Conservation (phyloP, 2,797 vertebrate genomes). For the Stomatorhinus walkeri region DNA sequence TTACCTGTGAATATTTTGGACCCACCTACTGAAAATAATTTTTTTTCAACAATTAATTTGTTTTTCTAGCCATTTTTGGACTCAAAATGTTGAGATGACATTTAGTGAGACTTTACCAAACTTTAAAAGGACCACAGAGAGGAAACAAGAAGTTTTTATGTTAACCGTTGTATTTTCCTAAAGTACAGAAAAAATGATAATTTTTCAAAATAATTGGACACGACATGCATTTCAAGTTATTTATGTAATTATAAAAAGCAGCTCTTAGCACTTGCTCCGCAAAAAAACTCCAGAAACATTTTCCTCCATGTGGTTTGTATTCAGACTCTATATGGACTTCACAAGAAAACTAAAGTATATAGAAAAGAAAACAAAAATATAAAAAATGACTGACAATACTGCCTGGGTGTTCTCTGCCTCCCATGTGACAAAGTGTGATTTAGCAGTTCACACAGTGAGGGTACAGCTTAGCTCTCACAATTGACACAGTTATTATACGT, state of each 20-base stretch:
- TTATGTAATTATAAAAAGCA: background rate
- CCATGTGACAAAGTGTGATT: background rate
- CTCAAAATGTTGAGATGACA: background rate
- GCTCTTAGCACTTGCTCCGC: background rate
- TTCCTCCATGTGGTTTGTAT: background rate
- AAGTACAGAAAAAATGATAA: constrained; percentile 9
- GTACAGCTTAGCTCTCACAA: background rate
- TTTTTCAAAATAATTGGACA: constrained; percentile 10
- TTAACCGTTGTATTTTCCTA: constrained; percentile 1
- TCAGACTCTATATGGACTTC: background rate
- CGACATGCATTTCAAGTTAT: constrained; percentile 14
- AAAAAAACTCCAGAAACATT: background rate
- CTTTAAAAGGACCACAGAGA: background rate
- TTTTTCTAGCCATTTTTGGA: background rate
- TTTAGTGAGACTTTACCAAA: background rate
- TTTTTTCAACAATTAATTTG: background rate
- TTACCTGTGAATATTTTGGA: background rate
- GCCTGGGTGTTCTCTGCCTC: background rate
- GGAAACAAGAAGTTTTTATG: background rate
- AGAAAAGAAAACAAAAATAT: background rate
- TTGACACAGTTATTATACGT: background rate
- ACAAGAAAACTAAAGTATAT: background rate
- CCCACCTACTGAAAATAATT: background rate
- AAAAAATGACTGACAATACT: background rate
- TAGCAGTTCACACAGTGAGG: background rate